Base-by-base conservation (phyloP, 1,140 invertebrate genomes). In the Musca domestica region DNA sequence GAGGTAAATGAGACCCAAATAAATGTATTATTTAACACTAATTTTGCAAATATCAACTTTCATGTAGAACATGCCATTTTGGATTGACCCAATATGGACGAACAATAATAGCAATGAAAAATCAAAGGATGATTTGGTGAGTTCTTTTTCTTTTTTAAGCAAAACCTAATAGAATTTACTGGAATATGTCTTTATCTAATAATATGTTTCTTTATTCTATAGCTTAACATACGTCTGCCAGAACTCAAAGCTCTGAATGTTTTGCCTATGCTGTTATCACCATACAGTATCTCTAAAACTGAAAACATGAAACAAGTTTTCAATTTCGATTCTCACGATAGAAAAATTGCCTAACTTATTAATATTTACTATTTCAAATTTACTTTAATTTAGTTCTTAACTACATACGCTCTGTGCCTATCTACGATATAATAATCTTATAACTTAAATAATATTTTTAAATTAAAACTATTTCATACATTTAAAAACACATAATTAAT, bases 41-140 rank as follows among this genome's bases (percentile, higher is more conserved):
- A 17, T 1, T 30, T 23, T 63, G n/a, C n/a, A n/a, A n/a, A n/a
- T n/a, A n/a, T n/a, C n/a, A n/a, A n/a, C n/a, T 46, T 25, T 46
- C 25, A 52, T 71, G 61, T 51, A 69, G 41, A 27, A 51, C 68
- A 71, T 80, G 25, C 77, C 79, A 0, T 81, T 74, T 68, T 81
- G 79, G 77, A 76, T 78, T 25, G 79, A 81, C 70, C 79, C 79
- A 7, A 76, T 81, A 64, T 81, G 79, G 79, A 74, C 70, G 56
- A 76, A 78, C 63, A 70, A 66, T 65, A 61, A 66, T 25, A 41
- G 47, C 47, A 56, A 68, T 69, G 54, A 70, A 70, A 54, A 66
- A 58, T 12, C 58, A 17, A 69, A 70, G 47, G 67, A 68, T 70
- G 74, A 76, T 52, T 27, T 74, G 58, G 72, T 73, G 65, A 73